Conservation (phyloP, 92 coral and sea anemone species). For the Palythoa heliodiscus region DNA sequence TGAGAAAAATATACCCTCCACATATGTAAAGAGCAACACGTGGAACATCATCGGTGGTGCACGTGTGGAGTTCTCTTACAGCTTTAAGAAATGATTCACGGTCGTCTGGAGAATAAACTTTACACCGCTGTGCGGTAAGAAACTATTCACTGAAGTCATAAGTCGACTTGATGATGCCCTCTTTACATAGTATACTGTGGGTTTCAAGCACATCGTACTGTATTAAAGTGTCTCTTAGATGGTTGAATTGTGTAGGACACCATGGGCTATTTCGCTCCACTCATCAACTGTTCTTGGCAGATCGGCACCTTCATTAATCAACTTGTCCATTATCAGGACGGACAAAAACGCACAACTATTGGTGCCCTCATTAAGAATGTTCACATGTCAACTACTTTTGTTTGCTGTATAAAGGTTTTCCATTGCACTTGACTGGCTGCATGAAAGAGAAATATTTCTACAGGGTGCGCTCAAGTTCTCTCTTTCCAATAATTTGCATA, state of each 20-base stretch:
- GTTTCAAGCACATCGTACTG: slow-evolving; percentile 26
- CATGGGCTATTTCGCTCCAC: slow-evolving; percentile 49
- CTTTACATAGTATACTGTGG: not conserved
- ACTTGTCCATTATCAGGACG: slow-evolving; percentile 49
- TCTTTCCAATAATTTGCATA: slow-evolving; percentile 34
- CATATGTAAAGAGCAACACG: slow-evolving; percentile 43
- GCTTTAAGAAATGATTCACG: slow-evolving; percentile 7
- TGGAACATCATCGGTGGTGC: not conserved
- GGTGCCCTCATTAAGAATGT: slow-evolving; percentile 56
- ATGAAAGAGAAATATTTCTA: slow-evolving; percentile 53
- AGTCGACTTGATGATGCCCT: not conserved
- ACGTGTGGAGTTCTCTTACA: slow-evolving; percentile 11
- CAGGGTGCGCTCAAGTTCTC: slow-evolving; percentile 33
- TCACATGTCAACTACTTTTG: slow-evolving; percentile 28
- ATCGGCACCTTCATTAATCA: slow-evolving; percentile 46
- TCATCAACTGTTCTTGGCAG: slow-evolving; percentile 38
- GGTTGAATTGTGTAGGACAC: slow-evolving; percentile 30
- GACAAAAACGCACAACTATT: slow-evolving; percentile 71
- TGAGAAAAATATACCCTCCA: slow-evolving; percentile 44
- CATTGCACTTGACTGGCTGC: slow-evolving; percentile 67
- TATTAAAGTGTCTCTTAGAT: not conserved
- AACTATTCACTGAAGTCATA: slow-evolving; percentile 33
- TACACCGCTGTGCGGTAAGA: not conserved
- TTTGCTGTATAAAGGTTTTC: slow-evolving; percentile 46
- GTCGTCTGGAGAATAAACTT: slow-evolving; percentile 16